Percentiles rank a stretch among this genome's conserved stretches.
Evolutionary conservation across 2,797 vertebrate species (phyloP).

Genomic region (Pangasius sanitwongsei): DNA sequence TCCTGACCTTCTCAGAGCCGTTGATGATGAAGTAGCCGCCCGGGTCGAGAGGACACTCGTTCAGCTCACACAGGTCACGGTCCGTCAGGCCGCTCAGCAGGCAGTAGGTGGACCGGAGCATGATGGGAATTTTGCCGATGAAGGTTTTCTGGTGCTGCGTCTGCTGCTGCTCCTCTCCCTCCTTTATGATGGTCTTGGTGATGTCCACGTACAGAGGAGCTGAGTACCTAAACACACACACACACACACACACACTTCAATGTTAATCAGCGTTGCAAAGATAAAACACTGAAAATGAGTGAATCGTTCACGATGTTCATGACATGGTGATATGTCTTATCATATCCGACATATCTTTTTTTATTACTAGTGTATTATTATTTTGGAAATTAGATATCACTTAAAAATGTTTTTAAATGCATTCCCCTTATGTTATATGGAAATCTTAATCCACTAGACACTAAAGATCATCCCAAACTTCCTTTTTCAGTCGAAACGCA

Average conservation of each 20-base stretch:
- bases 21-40: constrained; percentile 99
- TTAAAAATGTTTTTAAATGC: not conserved
- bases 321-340: too few species aligned
- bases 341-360: too few species aligned
- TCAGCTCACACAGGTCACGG: constrained; percentile 94
- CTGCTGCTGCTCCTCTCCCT: constrained; percentile 95
- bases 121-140: constrained; percentile 98
- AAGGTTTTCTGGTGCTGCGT: constrained; percentile 99
- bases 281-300: not conserved
- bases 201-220: constrained; percentile 97
- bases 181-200: constrained; percentile 98
- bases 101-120: constrained; percentile 97
- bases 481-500: too few species aligned
- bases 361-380: not conserved
- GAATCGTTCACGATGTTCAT: too few species aligned
- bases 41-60: constrained; percentile 95
- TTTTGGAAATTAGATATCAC: not conserved
- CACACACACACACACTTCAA: not conserved
- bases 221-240: constrained; percentile 81
- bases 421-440: not conserved
- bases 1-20: constrained; percentile 90
- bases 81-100: constrained; percentile 93
- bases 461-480: too few species aligned
- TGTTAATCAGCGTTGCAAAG: not conserved
- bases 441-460: not conserved